A percentile compares a stretch with the other conserved stretches of the same genome.
phyloP scores from a whole-genome alignment of 2,113 vertebrate genomes.

The Poecile atricapillus region DNA sequence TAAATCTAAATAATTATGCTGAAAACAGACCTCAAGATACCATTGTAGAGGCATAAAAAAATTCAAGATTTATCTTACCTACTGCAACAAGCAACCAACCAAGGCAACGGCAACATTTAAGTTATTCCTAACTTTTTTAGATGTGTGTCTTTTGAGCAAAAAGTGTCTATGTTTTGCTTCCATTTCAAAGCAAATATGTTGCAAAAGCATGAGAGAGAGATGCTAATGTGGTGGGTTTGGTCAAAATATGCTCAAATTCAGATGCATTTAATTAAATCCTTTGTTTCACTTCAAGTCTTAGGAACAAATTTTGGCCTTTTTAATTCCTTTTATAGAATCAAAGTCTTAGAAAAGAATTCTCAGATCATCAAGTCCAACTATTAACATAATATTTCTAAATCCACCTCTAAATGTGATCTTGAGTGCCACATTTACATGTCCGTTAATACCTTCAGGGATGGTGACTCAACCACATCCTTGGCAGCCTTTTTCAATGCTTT shows the following conservation, averaged over 20 bases:
- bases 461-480: not conserved
- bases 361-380: not conserved
- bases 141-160: not conserved
- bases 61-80: not conserved
- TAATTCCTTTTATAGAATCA: not conserved
- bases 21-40: not conserved
- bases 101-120: not conserved
- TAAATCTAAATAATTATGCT: not conserved
- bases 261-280: not conserved
- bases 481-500: not conserved
- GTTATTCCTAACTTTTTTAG: not conserved
- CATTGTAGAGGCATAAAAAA: not conserved
- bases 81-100: not conserved
- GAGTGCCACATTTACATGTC: not conserved
- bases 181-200: not conserved
- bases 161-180: not conserved
- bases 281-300: not conserved
- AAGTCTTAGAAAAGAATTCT: not conserved
- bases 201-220: not conserved
- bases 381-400: not conserved
- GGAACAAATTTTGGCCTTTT: not conserved
- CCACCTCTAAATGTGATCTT: not conserved
- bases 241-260: not conserved
- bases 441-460: not conserved
- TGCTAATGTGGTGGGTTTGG: not conserved